Base-by-base conservation (phyloP, 2,888 invertebrate species). In the Rhorus exstirpatorius region DNA sequence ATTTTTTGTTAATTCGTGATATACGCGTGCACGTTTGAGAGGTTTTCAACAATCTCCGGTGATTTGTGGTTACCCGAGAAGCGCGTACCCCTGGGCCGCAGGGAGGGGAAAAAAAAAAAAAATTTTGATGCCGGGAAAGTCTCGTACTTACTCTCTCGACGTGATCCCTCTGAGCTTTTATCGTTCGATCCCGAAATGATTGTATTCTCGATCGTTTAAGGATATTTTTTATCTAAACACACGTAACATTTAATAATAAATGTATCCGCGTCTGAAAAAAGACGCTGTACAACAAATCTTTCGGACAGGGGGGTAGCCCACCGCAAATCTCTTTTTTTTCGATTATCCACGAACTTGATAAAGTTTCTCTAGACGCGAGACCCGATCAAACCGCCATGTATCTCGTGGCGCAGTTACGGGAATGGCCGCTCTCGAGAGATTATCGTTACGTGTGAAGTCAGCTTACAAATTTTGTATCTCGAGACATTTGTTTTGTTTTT, bases 231-330 rank as follows among this genome's bases (percentile, higher is more conserved):
- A 61, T 70, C 76, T 79, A 46, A 46, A 55, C 51, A 78, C 61
- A 81, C 68, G 68, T 78, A 81, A 78, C 46, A 65, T 21, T 76
- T 58, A n/a, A 35, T 58, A 76, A 76, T 61, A 21, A 35, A 67
- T 74, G 26, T 55, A 68, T 68, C 49, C 38, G 63, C 78, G 78
- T 74, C 44, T 74, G 77, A 81, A 76, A 78, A 71, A 71, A 81
- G 81, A 81, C 81, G 81, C 81, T 81, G 44, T 67, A 78, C 63
- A 74, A 78, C 61, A 78, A 81, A n/a, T 77, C 61, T 24, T 26
- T 78, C 61, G 68, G 74, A 19, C 19, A 74, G 65, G 65, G 63
- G 53, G 74, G 31, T 3, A 76, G 67, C 67, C 74, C 55, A 74
- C 78, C 81, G 81, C 72, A 21, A 55, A 81, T 78, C 76, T 67